Percentiles rank a stretch among this genome's conserved stretches.
Conservation (phyloP, 2,797 vertebrate genomes). For the Silurus lanzhouensis region DNA sequence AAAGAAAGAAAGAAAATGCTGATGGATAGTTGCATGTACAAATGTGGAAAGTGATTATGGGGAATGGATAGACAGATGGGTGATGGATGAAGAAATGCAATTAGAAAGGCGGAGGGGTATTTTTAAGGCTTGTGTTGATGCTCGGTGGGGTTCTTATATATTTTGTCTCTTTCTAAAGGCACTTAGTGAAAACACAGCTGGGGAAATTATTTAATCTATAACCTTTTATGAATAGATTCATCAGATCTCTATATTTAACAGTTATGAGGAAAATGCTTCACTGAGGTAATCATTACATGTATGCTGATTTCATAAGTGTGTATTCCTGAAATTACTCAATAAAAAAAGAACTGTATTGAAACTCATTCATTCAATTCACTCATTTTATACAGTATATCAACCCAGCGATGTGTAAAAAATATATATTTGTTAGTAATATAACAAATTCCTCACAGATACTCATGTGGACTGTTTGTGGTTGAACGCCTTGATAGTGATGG, state of each 20-base stretch:
- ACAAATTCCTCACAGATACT: too few relatives aligned
- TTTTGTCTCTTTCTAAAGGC: neutral
- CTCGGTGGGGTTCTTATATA: neutral
- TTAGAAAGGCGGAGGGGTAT: neutral
- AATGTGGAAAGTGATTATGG: neutral
- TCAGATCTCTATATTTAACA: neutral
- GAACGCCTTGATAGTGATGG: too few relatives aligned
- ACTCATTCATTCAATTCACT: too few relatives aligned
- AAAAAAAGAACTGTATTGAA: neutral
- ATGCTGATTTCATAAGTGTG: neutral
- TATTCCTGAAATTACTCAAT: constrained; percentile 10
- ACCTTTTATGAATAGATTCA: neutral
- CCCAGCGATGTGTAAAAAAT: too few relatives aligned
- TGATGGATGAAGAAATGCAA: neutral
- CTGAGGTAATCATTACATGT: constrained; percentile 36
- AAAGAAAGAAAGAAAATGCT: neutral
- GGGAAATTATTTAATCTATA: neutral
- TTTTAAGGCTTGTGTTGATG: neutral
- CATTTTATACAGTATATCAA: too few relatives aligned
- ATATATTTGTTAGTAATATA: too few relatives aligned
- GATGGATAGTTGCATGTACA: neutral
- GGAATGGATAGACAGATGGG: neutral
- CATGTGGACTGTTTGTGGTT: too few relatives aligned
- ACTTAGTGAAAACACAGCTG: neutral
- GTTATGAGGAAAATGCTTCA: constrained; percentile 76